Conservation (phyloP, 1,140 invertebrate species). For the Bicyclus anynana region DNA sequence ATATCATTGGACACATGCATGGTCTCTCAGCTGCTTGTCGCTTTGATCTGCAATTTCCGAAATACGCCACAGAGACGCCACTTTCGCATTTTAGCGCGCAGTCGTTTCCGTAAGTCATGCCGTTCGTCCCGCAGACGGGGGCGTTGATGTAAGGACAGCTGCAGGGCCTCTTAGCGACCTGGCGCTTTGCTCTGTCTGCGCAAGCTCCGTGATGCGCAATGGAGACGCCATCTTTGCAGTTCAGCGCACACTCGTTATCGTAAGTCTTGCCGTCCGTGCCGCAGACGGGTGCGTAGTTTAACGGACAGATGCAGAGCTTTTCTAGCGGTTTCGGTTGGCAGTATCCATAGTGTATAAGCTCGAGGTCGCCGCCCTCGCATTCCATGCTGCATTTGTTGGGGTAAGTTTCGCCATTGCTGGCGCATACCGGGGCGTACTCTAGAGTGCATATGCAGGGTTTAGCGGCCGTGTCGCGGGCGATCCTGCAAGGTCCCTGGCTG, state of each 20-base stretch:
- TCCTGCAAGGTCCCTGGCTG: conserved; percentile 17
- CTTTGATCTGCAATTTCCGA: conserved; percentile 24
- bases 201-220: no score
- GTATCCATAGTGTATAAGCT: conserved; percentile 5
- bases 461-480: background rate
- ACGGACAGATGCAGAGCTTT: conserved; percentile 13
- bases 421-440: conserved; percentile 28
- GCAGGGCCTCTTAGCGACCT: no score
- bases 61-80: background rate
- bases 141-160: conserved; percentile 10
- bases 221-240: conserved; percentile 8
- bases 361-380: conserved; percentile 13
- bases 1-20: conserved; percentile 8
- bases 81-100: conserved; percentile 22
- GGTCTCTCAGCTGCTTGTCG: no score
- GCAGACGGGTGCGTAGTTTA: conserved; percentile 18
- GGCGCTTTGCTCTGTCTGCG: no score
- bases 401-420: conserved; percentile 28
- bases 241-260: conserved; percentile 20
- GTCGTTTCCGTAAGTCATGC: conserved; percentile 23
- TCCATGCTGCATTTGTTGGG: conserved; percentile 23
- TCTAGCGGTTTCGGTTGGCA: conserved; percentile 16
- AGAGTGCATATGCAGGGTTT: conserved; percentile 17
- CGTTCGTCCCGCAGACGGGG: conserved; percentile 20
- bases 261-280: conserved; percentile 31